These are phyloP conservation scores for Rutpela maculata DNA, from an alignment of 2,888 invertebrate species.

Conservation along the genomic window DNA sequence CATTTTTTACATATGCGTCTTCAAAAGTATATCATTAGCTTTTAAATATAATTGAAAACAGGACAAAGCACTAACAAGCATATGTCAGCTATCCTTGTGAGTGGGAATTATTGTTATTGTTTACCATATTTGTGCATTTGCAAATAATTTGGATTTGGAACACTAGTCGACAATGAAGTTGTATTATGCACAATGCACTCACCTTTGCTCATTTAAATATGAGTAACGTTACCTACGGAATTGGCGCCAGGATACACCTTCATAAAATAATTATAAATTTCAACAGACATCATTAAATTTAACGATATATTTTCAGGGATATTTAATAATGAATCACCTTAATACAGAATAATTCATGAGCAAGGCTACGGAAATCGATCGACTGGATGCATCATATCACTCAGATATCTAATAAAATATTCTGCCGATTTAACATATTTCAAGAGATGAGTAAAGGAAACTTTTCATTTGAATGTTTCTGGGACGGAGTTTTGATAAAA, in stretches of 20 bases:
- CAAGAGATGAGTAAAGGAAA: too few species aligned
- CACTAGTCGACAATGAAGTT: neutral
- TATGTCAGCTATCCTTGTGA: too few species aligned
- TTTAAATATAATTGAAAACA: too few species aligned
- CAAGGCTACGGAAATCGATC: neutral
- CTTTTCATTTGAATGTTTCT: too few species aligned
- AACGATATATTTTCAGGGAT: neutral
- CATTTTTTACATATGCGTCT: too few species aligned
- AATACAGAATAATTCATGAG: neutral
- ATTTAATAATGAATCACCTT: neutral
- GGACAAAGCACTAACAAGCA: too few species aligned
- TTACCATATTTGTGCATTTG: neutral
- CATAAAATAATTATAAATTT: neutral
- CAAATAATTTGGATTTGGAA: neutral
- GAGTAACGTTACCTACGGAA: neutral
- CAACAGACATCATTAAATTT: neutral
- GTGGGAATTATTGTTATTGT: too few species aligned
- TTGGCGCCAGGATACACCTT: neutral
- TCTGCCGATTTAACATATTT: too few species aligned
- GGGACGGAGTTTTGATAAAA: too few species aligned
- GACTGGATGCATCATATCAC: too few species aligned
- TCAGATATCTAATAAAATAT: too few species aligned
- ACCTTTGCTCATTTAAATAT: neutral
- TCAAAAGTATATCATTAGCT: too few species aligned
- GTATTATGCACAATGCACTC: neutral